Percentiles rank a stretch among this genome's conserved stretches.
phyloP scores from a whole-genome alignment of 2,797 vertebrate species.

The Echeneis naucrates region DNA sequence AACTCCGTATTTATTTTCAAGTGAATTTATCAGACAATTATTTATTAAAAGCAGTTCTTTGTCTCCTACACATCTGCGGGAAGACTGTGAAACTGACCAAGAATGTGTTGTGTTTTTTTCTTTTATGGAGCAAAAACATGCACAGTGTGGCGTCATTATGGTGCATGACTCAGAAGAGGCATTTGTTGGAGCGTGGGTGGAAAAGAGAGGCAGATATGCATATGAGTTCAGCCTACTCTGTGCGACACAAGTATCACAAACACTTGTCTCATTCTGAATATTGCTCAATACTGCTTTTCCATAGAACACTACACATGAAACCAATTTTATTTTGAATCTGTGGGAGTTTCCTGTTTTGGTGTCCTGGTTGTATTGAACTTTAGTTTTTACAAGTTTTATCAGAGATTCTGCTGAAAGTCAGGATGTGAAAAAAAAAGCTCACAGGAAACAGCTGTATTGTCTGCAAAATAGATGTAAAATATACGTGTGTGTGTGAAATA shows the following conservation, averaged over 20 bases:
- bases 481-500: conserved; percentile 6
- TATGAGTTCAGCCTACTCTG: conserved; percentile 37
- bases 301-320: conserved; percentile 26
- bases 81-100: conserved; percentile 40
- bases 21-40: conserved; percentile 37
- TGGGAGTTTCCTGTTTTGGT: conserved; percentile 57
- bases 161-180: conserved; percentile 69
- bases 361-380: conserved; percentile 10
- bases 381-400: conserved; percentile 14
- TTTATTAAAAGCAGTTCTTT: conserved; percentile 25
- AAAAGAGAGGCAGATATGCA: conserved; percentile 47
- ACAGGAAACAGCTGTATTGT: conserved; percentile 28
- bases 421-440: conserved; percentile 15
- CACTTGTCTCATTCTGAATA: conserved; percentile 50
- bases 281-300: conserved; percentile 41
- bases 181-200: conserved; percentile 69
- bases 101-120: conserved; percentile 32
- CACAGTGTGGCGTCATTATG: conserved; percentile 55
- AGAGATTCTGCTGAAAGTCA: conserved; percentile 37
- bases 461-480: conserved; percentile 10
- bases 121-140: conserved; percentile 40
- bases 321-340: conserved; percentile 23
- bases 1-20: conserved; percentile 23
- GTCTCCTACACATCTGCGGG: conserved; percentile 43
- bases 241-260: conserved; percentile 43